These are phyloP conservation scores for Ceraclea dissimilis DNA, from an alignment of 2,888 invertebrate species.

Conservation along the genomic window DNA sequence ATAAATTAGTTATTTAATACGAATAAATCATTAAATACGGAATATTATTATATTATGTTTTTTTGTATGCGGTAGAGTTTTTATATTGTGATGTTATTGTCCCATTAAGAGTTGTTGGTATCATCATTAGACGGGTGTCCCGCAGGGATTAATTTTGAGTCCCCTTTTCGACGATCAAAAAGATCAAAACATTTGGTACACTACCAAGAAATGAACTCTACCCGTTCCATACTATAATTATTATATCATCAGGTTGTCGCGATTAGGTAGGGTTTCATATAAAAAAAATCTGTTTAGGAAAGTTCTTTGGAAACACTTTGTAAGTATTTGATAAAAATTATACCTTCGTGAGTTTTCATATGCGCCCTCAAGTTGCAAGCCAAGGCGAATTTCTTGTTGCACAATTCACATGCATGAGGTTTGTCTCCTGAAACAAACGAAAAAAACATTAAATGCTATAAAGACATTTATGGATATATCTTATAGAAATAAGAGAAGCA, in stretches of 20 bases:
- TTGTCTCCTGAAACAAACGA: slow-evolving; percentile 56
- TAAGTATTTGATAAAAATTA: slow-evolving; percentile 23
- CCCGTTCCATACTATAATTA: not conserved
- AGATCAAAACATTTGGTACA: not conserved
- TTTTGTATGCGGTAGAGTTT: not conserved
- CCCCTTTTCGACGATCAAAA: slow-evolving; percentile 7
- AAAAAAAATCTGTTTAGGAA: too few species aligned
- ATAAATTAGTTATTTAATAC: not conserved
- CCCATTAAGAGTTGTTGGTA: slow-evolving; percentile 9
- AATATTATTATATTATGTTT: not conserved
- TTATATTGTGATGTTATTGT: slow-evolving; percentile 8
- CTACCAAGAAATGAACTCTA: not conserved
- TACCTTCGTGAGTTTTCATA: slow-evolving; percentile 67
- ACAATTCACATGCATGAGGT: slow-evolving; percentile 62
- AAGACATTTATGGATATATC: not conserved
- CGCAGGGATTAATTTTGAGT: slow-evolving; percentile 18
- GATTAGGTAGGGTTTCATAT: too few species aligned
- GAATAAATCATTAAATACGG: not conserved
- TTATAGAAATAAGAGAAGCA: not conserved
- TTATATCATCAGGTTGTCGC: not conserved
- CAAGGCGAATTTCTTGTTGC: slow-evolving; percentile 64
- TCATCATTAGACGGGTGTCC: slow-evolving; percentile 17
- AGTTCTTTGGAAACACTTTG: too few species aligned
- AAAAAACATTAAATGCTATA: slow-evolving; percentile 6
- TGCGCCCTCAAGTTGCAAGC: slow-evolving; percentile 67